Evolutionary conservation across 2,888 invertebrate genomes (phyloP), one percentile per base, ranked within the genome.

Genomic region (Polydrusus tereticollis): DNA sequence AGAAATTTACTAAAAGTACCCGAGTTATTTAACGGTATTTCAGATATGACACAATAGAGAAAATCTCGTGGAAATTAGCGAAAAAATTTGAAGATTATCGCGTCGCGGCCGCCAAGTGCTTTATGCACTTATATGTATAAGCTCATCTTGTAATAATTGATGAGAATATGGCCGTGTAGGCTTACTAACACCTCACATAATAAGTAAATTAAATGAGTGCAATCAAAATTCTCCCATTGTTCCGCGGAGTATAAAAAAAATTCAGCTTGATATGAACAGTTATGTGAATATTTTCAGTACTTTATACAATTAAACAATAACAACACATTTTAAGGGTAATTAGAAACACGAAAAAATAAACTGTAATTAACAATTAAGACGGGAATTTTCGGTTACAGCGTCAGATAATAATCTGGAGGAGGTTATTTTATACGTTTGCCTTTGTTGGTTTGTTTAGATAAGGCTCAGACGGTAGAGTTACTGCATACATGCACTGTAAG

Each of bases 241-340:
- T 50, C 6, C 23, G 2, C 14, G 1, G 23, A n/a, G 23, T 50
- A 23, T 6, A n/a, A n/a, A n/a, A 50, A 50, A 50, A 23, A 8
- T 8, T 45, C 12, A 45, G 1, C 10, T n/a, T 6, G 50, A 50
- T 23, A 50, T 8, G 16, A 21, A 52, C 52, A 52, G 26, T 52
- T 52, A 52, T 52, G 26, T 52, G 52, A 52, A 52, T 29, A 23
- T 29, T 52, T 26, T 29, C 7, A 47, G 14, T 29, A 29, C 52
- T 52, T 29, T 16, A 52, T 52, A 47, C 47, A 47, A 47, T 47
- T 47, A 21, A 45, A 52, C 52, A 52, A 52, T 52, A 52, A 52
- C 52, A 52, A 52, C 52, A 29, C 12, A 16, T 29, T 52, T 52
- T 29, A 26, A 29, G 52, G 52, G 12, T 52, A 52, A 52, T 52